Evolutionary conservation across 2,888 invertebrate genomes (phyloP).

Genomic region (Eurytoma californica): DNA sequence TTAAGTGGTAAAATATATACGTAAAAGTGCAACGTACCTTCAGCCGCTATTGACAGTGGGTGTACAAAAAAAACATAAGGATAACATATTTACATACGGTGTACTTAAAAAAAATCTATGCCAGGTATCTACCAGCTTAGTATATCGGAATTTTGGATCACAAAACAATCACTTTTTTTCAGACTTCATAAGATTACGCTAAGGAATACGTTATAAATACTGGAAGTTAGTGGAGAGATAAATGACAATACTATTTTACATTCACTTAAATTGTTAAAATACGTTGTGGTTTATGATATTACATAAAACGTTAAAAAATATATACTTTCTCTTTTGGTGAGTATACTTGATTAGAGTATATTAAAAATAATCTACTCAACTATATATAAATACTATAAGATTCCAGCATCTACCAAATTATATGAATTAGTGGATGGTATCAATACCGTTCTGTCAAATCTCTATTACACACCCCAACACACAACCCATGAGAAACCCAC

Average conservation of each 20-base stretch:
- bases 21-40: conserved; percentile 46
- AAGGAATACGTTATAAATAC: conserved; percentile 1
- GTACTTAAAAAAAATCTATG: conserved; percentile 9
- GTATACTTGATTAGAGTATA: not conserved
- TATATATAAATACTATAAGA: not conserved
- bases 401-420: no score
- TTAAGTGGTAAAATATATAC: conserved; percentile 9
- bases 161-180: conserved; percentile 25
- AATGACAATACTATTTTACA: not conserved
- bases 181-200: not conserved
- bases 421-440: no score
- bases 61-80: conserved; percentile 15
- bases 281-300: no score
- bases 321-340: not conserved
- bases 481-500: not conserved
- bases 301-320: conserved; percentile 11
- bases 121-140: conserved; percentile 12
- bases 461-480: not conserved
- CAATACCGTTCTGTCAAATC: no score
- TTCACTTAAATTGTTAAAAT: no score
- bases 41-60: conserved; percentile 22
- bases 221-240: conserved; percentile 1
- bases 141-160: conserved; percentile 43
- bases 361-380: not conserved
- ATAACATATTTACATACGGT: conserved; percentile 15